Evolutionary conservation across 1,140 invertebrate species (phyloP).

Genomic region (Vanessa atalanta): DNA sequence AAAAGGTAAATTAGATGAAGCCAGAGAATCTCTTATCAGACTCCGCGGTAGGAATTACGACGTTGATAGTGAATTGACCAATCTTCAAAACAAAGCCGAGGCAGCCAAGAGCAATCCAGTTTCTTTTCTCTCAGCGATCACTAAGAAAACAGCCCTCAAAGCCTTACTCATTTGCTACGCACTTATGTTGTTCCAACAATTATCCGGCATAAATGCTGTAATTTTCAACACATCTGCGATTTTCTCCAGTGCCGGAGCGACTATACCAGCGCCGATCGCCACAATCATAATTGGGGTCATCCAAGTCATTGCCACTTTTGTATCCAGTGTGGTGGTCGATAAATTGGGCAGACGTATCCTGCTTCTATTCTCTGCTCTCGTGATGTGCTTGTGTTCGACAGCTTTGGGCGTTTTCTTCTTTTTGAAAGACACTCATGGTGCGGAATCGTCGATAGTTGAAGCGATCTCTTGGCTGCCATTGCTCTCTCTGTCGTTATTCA

Average conservation of each 20-base stretch:
- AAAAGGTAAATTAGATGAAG: constrained; percentile 83
- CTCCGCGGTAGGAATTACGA: constrained; percentile 86
- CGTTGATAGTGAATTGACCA: constrained; percentile 82
- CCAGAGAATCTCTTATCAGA: constrained; percentile 83
- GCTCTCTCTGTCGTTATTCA: constrained; percentile 86
- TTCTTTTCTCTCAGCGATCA: constrained; percentile 82
- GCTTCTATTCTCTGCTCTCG: constrained; percentile 83
- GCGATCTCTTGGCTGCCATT: constrained; percentile 87
- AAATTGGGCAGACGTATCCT: constrained; percentile 87
- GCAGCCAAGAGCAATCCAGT: constrained; percentile 76
- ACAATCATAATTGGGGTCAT: constrained; percentile 90
- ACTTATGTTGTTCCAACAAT: constrained; percentile 92
- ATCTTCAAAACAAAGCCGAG: constrained; percentile 83
- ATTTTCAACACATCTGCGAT: constrained; percentile 90
- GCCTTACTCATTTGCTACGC: constrained; percentile 87
- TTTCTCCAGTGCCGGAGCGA: constrained; percentile 84
- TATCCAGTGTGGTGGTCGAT: constrained; percentile 88
- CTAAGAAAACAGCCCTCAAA: constrained; percentile 83
- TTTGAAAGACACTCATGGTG: constrained; percentile 76
- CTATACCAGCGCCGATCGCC: constrained; percentile 80
- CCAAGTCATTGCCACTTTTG: constrained; percentile 87
- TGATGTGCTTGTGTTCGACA: constrained; percentile 84
- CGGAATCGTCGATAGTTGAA: constrained; percentile 72
- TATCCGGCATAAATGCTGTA: constrained; percentile 92
- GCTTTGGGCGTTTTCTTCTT: constrained; percentile 85